Evolutionary conservation across 2,113 vertebrate genomes (phyloP).

Genomic region (Pelecanoides urinatrix): DNA sequence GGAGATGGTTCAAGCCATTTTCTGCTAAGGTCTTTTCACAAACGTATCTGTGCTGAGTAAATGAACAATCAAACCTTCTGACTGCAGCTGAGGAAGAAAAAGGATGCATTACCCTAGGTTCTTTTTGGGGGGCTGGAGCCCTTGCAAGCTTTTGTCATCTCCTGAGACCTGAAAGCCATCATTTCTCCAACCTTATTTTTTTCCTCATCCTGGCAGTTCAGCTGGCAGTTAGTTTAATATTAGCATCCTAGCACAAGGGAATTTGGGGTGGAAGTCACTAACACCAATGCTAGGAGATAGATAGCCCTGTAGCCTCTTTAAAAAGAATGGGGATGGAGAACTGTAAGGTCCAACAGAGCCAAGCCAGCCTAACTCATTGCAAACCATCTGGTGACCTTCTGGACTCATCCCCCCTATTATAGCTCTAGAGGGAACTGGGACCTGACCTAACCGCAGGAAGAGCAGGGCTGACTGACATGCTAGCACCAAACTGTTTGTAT

Average conservation of each 20-base stretch:
- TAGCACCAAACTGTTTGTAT: not conserved
- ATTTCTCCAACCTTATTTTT: not conserved
- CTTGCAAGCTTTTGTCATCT: not conserved
- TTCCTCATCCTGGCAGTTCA: not conserved
- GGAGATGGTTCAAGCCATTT: not conserved
- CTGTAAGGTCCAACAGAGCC: not conserved
- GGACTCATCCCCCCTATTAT: not conserved
- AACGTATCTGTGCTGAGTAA: not conserved
- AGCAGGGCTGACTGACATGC: accelerated
- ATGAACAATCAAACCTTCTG: not conserved
- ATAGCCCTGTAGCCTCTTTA: not conserved
- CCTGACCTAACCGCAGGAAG: not conserved
- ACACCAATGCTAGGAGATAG: accelerated
- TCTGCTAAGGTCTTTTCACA: not conserved
- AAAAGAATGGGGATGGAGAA: not conserved
- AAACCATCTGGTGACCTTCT: not conserved
- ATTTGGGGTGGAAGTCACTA: not conserved
- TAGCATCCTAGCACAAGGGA: not conserved
- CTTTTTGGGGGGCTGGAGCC: not conserved
- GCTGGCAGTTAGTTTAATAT: not conserved
- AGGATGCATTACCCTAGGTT: not conserved
- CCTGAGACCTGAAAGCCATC: not conserved
- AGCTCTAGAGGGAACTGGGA: not conserved
- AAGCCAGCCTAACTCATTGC: not conserved
- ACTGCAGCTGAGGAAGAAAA: not conserved